These are phyloP conservation scores for Ectemnius continuus DNA, from an alignment of 2,888 invertebrate species.

Conservation along the genomic window DNA sequence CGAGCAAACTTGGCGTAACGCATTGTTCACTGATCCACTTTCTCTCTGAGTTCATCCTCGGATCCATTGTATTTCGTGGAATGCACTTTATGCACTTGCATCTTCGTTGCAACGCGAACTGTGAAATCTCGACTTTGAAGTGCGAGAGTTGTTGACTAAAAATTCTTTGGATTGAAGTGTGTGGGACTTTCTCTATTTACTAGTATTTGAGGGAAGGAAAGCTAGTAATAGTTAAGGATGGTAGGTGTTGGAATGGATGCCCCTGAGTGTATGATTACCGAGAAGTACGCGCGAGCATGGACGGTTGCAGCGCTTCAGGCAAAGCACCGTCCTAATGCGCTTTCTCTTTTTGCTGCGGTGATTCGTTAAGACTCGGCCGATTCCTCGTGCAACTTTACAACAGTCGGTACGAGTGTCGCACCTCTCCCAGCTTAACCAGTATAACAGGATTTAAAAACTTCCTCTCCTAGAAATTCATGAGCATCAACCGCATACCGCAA, in stretches of 20 bases:
- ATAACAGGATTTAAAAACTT: too few species aligned
- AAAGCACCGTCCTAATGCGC: constrained; percentile 2
- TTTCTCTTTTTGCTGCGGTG: constrained; percentile 25
- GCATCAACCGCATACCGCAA: too few species aligned
- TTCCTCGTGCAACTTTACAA: background rate
- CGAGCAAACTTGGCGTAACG: constrained; percentile 13
- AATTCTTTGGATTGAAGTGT: too few species aligned
- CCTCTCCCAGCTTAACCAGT: background rate
- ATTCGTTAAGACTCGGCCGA: constrained; percentile 18
- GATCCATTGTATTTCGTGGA: constrained; percentile 22
- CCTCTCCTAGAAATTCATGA: too few species aligned
- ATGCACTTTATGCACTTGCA: constrained; percentile 6
- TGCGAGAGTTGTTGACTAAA: too few species aligned
- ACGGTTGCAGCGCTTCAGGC: constrained; percentile 46
- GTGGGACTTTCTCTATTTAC: too few species aligned
- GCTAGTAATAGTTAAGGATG: too few species aligned
- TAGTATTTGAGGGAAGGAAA: too few species aligned
- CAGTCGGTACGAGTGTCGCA: constrained; percentile 3
- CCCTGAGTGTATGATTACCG: constrained; percentile 9
- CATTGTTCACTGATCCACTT: constrained; percentile 48
- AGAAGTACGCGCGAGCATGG: constrained; percentile 12
- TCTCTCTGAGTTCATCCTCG: constrained; percentile 41
- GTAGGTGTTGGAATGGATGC: background rate
- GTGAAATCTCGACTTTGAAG: too few species aligned
- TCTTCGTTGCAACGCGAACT: too few species aligned